These are phyloP conservation scores for Ferdinandea cuprea DNA, from an alignment of 2,888 invertebrate genomes.

Conservation along the genomic window DNA sequence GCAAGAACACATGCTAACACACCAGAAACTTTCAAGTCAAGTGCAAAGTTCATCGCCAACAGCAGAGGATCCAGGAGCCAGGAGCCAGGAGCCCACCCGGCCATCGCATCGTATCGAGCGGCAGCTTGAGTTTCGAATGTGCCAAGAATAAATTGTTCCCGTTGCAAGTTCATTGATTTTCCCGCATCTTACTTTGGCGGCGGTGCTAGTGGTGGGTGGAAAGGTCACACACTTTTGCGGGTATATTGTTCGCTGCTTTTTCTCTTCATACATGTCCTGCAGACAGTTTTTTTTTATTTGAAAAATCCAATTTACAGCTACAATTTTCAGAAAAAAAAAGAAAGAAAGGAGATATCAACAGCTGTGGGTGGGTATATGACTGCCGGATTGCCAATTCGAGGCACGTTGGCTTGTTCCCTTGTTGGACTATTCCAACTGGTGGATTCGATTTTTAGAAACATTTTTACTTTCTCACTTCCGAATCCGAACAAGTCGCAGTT, in stretches of 20 bases:
- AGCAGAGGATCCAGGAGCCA: too few species aligned
- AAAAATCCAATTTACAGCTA: constrained; percentile 61
- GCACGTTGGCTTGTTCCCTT: constrained; percentile 67
- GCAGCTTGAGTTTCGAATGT: constrained; percentile 59
- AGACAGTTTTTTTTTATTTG: constrained; percentile 47
- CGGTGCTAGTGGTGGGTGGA: too few species aligned
- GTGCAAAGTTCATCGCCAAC: constrained; percentile 72
- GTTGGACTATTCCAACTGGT: constrained; percentile 67
- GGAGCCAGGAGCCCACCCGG: too few species aligned
- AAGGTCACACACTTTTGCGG: constrained; percentile 45
- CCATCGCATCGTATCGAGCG: neutral
- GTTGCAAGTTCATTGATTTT: constrained; percentile 74
- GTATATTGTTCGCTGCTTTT: neutral
- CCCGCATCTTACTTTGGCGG: constrained; percentile 64
- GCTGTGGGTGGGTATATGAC: constrained; percentile 12
- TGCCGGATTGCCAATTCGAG: constrained; percentile 62
- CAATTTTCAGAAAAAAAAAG: constrained; percentile 19
- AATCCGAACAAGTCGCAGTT: constrained; percentile 51
- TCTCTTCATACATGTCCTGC: constrained; percentile 52
- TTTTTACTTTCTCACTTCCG: constrained; percentile 61
- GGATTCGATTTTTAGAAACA: constrained; percentile 72
- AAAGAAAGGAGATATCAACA: constrained; percentile 12
- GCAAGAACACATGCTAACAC: constrained; percentile 69
- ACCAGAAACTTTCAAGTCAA: constrained; percentile 64
- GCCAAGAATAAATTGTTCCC: constrained; percentile 68